Evolutionary conservation across 2,113 vertebrate genomes (phyloP).

Genomic region (Labeo rohita): DNA sequence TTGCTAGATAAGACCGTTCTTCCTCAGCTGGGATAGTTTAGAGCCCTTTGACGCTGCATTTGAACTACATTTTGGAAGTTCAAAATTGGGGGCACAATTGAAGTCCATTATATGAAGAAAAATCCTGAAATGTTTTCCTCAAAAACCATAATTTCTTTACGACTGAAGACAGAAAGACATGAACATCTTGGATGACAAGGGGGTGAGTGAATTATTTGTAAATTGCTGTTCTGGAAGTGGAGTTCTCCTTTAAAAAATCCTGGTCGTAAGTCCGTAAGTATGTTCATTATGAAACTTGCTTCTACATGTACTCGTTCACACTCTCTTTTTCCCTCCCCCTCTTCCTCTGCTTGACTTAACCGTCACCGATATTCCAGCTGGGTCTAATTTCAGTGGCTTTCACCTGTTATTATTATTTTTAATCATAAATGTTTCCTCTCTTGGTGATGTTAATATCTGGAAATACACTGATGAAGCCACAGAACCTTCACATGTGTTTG

Average conservation of each 20-base stretch:
- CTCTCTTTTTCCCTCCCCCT: not conserved
- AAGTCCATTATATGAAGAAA: no score
- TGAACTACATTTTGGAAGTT: no score
- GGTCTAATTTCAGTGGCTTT: slow-evolving; percentile 62
- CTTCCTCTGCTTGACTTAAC: slow-evolving; percentile 44
- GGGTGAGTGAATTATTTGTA: no score
- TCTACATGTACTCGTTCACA: not conserved
- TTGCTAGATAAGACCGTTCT: no score
- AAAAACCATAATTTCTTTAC: no score
- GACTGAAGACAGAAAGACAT: no score
- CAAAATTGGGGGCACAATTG: no score
- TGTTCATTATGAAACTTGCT: not conserved
- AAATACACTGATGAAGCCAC: slow-evolving; percentile 60
- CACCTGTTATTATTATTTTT: slow-evolving; percentile 67
- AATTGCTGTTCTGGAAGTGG: no score
- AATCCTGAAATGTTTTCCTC: no score
- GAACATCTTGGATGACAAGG: no score
- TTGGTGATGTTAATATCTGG: slow-evolving; percentile 70
- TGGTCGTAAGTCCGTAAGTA: not conserved
- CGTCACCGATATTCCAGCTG: slow-evolving; percentile 64
- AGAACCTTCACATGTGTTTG: slow-evolving; percentile 66
- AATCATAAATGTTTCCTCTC: slow-evolving; percentile 74
- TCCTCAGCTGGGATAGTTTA: no score
- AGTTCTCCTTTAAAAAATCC: not conserved
- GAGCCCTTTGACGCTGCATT: no score